Conservation (phyloP, 1,140 invertebrate species). For the Zaprionus kolodkinae region DNA sequence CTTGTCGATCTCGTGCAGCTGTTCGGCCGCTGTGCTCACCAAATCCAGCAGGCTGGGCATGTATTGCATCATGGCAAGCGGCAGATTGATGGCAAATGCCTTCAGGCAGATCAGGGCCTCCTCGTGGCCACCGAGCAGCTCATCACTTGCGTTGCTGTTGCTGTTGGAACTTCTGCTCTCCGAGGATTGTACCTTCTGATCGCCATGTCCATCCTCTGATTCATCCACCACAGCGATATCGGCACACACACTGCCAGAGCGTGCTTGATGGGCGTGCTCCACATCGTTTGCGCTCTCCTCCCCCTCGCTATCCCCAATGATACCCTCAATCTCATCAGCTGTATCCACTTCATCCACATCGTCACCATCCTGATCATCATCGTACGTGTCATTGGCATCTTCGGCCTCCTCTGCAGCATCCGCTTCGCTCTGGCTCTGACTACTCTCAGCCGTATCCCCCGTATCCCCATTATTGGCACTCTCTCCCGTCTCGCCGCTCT, state of each 20-base stretch:
- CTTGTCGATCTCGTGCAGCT: conserved; percentile 9
- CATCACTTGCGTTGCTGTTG: too few relatives aligned
- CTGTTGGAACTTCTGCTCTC: not conserved
- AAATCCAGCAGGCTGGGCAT: not conserved
- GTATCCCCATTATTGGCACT: not conserved
- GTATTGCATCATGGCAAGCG: conserved; percentile 6
- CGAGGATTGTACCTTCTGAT: conserved; percentile 7
- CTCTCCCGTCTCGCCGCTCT: not conserved
- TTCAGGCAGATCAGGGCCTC: conserved; percentile 29
- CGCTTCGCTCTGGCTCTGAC: not conserved
- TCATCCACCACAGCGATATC: not conserved
- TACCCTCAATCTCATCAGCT: not conserved
- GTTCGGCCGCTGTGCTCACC: not conserved
- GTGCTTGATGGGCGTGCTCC: too few relatives aligned
- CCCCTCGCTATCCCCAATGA: not conserved
- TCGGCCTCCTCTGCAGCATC: not conserved
- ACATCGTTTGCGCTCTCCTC: not conserved
- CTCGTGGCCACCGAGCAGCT: not conserved
- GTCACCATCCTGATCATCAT: not conserved
- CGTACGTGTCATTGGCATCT: not conserved
- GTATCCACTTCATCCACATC: not conserved
- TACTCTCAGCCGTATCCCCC: not conserved
- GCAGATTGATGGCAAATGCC: conserved; percentile 13
- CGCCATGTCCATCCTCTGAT: conserved; percentile 20
- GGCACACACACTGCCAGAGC: not conserved